Evolutionary conservation across 53 echinoderm and acorn worm species (phyloP), one percentile per base, ranked within the genome.

Genomic region (Apostichopus leukothele): DNA sequence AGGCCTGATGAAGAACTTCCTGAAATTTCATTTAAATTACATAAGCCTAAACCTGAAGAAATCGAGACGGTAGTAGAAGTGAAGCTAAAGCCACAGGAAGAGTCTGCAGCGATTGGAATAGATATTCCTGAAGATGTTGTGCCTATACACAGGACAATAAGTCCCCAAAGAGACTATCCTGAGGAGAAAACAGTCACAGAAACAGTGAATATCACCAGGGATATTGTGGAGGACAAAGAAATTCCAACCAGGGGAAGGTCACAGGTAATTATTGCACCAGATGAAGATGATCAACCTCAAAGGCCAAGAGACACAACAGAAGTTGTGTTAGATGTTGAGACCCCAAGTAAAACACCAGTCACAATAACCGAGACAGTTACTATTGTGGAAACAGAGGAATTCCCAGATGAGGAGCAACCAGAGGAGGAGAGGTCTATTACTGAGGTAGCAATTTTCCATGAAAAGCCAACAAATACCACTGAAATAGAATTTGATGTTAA

Each of bases 351-450:
- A 12, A 18, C 57, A 60, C 83, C 74, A 75, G 81, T 54, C 53
- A 19, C 54, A 13, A 14, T 54, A 54, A 89, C 91, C 52, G 90
- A 91, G 63, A 81, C 86, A 57, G 85, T 92, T 27, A 76, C 85
- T 75, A 54, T 76, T 50, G 76, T 92, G 18, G 90, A 90, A 87
- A 77, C 57, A 14, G 89, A 81, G 39, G 89, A 81, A 59, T 71
- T 21, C 39, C 55, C 67, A 83, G 55, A 78, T 13, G 73, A 88
- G 67, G 83, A 83, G 52, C 71, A 25, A 68, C 79, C 79, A 51
- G 79, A 53, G 14, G 80, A 88, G 53, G 88, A 87, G n/a, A 53
- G 66, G 52, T 79, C 87, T 13, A 22, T 18, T 27, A 79, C 79
- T 68, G 88, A 73, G 20, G 88, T 88, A 53, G 87, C 87, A 51